Evolutionary conservation across 2,888 invertebrate genomes (phyloP), one percentile per base, ranked within the genome.

Genomic region (Pollenia angustigena): DNA sequence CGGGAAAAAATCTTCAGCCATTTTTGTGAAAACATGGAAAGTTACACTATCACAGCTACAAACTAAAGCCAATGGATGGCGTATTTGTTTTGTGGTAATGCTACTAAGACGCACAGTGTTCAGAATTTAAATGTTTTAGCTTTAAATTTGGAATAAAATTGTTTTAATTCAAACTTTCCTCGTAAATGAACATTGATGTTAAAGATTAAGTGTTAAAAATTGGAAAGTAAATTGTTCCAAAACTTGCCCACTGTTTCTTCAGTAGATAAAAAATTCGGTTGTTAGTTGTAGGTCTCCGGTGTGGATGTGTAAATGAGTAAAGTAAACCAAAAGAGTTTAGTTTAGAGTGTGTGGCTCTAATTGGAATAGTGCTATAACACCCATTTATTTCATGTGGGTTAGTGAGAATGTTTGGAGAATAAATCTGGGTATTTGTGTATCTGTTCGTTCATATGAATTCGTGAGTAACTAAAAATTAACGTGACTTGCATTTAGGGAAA

Each of bases 401-500:
- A 58, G 68, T 44, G 18, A 32, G 10, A n/a, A 18, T 58, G 14
- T 62, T 80, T 32, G 16, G n/a, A 69, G 50, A 18, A 60, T 60
- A 71, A 60, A 60, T 40, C 16, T 69, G 14, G 2, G 32, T 44
- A 23, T 52, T 12, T 76, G 44, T 76, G 11, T 1, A 18, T 62
- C 50, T 56, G 44, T 60, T 18, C 18, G 52, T 44, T 50, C 32
- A 6, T 32, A 32, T 32, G 32, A 6, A 32, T 32, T 32, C 32
- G 32, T 32, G 32, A 32, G 32, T 32, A 32, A 32, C 32, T 60
- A 79, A 78, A 85, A 88, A 86, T 87, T 88, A 86, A 87, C 88
- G 88, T 88, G 88, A 88, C 87, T 88, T 85, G 85, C 82, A 87
- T 87, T 85, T 79, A 56, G 52, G 50, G 64, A 79, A 81, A 75